Conservation (phyloP, 2,797 vertebrate species). For the Syngnathus rostellatus region DNA sequence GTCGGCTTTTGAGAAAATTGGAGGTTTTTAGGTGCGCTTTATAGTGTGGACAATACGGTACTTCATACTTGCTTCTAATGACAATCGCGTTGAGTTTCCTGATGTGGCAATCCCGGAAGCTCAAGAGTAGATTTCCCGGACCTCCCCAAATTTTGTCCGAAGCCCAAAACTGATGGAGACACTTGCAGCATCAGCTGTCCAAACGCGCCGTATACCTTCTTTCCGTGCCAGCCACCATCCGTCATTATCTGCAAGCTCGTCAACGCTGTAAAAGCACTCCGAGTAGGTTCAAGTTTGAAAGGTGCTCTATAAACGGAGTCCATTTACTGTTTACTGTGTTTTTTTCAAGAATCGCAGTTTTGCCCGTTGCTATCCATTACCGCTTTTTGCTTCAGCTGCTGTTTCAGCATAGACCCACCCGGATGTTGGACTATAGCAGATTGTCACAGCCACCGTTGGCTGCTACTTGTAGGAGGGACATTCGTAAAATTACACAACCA, state of each 20-base stretch:
- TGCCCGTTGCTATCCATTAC: background rate
- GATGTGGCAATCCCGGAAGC: no score
- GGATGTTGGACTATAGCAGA: slow-evolving; percentile 24
- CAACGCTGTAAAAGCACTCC: background rate
- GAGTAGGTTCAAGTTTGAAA: background rate
- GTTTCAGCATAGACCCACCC: slow-evolving; percentile 31
- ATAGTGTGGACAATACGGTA: no score
- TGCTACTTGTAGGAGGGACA: slow-evolving; percentile 55
- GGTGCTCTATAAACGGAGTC: background rate
- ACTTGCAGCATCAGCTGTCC: background rate
- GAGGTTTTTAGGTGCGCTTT: no score
- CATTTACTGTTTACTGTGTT: background rate
- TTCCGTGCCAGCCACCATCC: background rate
- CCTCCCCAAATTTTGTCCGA: background rate
- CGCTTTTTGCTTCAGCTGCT: slow-evolving; percentile 20
- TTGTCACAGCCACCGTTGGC: slow-evolving; percentile 42
- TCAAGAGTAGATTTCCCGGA: no score
- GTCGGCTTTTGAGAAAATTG: no score
- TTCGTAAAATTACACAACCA: slow-evolving; percentile 53
- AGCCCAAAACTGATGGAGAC: background rate
- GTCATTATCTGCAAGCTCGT: background rate
- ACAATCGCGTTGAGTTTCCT: no score
- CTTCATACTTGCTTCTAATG: no score
- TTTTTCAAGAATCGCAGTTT: background rate
- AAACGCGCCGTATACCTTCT: background rate